Evolutionary conservation across 2,797 vertebrate genomes (phyloP).

Genomic region (Dendrocincla tyrannina): DNA sequence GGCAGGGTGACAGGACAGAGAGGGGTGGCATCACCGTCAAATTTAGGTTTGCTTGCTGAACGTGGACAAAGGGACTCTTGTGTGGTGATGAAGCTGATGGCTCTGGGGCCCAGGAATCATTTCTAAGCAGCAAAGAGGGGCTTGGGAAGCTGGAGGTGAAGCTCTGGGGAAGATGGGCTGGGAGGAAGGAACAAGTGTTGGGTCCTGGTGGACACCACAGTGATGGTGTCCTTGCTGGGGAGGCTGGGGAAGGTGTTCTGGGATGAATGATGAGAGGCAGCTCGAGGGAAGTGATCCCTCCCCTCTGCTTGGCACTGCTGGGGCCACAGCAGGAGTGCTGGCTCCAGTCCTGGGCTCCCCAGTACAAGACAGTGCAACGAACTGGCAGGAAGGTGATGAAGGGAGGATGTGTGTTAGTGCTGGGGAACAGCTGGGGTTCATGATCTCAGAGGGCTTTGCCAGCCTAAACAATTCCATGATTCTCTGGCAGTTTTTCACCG

Average conservation of each 20-base stretch:
- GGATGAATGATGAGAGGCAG: background rate
- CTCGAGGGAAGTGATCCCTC: background rate
- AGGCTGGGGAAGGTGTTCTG: rapidly evolving
- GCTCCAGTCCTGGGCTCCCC: background rate
- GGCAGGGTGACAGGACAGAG: background rate
- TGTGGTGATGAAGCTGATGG: background rate
- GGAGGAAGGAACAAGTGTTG: no score
- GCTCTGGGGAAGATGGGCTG: background rate
- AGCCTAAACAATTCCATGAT: rapidly evolving
- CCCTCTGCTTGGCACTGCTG: background rate
- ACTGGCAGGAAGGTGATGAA: rapidly evolving
- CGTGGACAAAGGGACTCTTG: background rate
- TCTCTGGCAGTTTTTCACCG: rapidly evolving
- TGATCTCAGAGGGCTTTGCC: background rate
- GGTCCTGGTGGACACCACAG: background rate
- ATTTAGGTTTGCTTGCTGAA: background rate
- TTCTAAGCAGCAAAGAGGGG: background rate
- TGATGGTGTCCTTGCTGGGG: background rate
- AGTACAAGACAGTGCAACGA: rapidly evolving
- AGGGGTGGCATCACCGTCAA: background rate
- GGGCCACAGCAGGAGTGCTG: background rate
- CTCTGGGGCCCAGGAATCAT: background rate
- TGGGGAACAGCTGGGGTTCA: background rate
- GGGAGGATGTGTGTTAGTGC: background rate
- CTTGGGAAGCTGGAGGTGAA: background rate